Percentiles rank a stretch among this genome's conserved stretches.
phyloP scores from a whole-genome alignment of 2,113 vertebrate species.

The Oncorhynchus keta region DNA sequence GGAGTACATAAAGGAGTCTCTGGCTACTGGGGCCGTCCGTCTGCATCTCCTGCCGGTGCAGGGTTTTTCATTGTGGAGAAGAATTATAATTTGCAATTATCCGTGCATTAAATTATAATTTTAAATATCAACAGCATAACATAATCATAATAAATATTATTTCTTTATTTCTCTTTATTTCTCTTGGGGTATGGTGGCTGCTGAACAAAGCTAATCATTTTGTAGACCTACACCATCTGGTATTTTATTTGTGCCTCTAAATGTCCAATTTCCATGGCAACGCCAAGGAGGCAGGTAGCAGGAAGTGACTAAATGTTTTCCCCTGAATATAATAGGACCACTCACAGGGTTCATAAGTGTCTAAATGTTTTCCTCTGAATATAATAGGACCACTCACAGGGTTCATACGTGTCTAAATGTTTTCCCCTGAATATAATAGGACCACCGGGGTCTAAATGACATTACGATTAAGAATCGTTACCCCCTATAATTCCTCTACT shows the following conservation, averaged over 20 bases:
- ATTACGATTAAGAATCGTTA: too few relatives aligned
- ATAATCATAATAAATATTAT: background rate
- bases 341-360: background rate
- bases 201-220: conserved; percentile 40
- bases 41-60: too few relatives aligned
- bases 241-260: conserved; percentile 64
- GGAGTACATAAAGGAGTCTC: too few relatives aligned
- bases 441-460: too few relatives aligned
- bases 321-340: background rate
- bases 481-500: too few relatives aligned
- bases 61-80: too few relatives aligned
- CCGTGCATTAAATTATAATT: too few relatives aligned
- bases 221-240: conserved; percentile 74
- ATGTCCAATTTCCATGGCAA: conserved; percentile 64
- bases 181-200: background rate
- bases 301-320: conserved; percentile 17
- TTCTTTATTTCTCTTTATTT: too few relatives aligned
- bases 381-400: background rate
- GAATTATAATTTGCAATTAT: too few relatives aligned
- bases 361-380: too few relatives aligned
- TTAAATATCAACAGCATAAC: background rate
- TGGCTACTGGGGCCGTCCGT: too few relatives aligned
- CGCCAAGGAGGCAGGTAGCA: conserved; percentile 66
- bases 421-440: too few relatives aligned
- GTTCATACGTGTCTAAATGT: background rate